Base-by-base conservation (phyloP, 2,888 invertebrate species). In the Seladonia tumulorum region DNA sequence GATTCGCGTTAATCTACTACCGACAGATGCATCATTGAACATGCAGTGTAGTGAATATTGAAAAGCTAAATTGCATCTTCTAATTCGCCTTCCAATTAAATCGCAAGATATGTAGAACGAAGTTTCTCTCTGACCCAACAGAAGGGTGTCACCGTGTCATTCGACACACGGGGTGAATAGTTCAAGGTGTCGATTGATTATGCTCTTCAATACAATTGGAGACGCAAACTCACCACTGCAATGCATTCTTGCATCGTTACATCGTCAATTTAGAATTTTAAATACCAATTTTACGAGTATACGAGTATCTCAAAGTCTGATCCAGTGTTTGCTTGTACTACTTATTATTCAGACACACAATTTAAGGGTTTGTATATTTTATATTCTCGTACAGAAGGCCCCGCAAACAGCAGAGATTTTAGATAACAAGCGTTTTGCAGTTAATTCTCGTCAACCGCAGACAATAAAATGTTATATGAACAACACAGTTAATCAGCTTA, bases 171-270 rank as follows among this genome's bases (percentile, higher is more conserved):
- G 22, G 22, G 35, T 66, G 66, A 66, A 66, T 35, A 66, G 35
- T 66, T 66, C 35, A 66, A 66, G 35, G 66, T 66, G 66, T 35
- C 35, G 35, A 29, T 66, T 35, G 66, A 35, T 66, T 66, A 35
- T 10, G 22, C 18, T 63, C 18, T 63, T 29, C 16, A 2, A 18
- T 63, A 29, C 63, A 63, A 63, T 63, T 29, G 63, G 0, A 2
- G 29, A 18, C 63, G 16, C 63, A 63, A 8, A 29, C 63, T 29
- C 63, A 18, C 3, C 18, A 35, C 63, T 29, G 29, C 18, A 18
- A 29, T 18, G 8, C 63, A 63, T 18, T 35, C 29, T 29, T 29
- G 29, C 16, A 29, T 63, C 60, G 29, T 16, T 63, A 2, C 57
- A 12, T 57, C 12, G 57, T 12, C 1, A 57, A 57, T 57, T 12